These are phyloP conservation scores for Platysteira castanea DNA, from an alignment of 2,113 vertebrate genomes.

Conservation along the genomic window DNA sequence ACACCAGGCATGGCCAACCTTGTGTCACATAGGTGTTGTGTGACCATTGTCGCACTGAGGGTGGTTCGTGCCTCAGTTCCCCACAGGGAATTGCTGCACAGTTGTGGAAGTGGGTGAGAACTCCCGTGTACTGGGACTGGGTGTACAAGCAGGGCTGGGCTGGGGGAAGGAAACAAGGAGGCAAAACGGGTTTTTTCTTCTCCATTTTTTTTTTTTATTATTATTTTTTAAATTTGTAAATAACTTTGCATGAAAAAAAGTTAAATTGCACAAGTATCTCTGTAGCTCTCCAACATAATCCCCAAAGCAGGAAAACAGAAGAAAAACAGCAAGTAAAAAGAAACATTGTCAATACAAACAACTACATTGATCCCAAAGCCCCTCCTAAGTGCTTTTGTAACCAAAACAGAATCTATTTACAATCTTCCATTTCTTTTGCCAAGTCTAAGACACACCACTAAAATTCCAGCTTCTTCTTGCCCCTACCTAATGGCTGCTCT, in stretches of 20 bases:
- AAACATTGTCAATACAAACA: not conserved
- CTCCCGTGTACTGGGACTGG: not conserved
- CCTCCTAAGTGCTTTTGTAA: conserved; percentile 16
- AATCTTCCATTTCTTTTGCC: not conserved
- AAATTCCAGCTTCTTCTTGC: not conserved
- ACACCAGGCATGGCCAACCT: accelerated
- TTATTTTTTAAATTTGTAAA: conserved; percentile 47
- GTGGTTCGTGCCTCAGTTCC: not conserved
- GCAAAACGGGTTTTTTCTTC: not conserved
- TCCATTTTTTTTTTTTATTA: not conserved
- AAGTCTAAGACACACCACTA: not conserved
- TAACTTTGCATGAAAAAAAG: conserved; percentile 68
- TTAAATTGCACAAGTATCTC: conserved; percentile 52
- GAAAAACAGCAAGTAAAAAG: not conserved
- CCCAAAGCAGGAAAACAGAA: not conserved
- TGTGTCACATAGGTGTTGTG: accelerated
- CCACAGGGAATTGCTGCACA: not conserved
- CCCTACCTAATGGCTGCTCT: not conserved
- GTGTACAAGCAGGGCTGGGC: not conserved
- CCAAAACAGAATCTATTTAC: not conserved
- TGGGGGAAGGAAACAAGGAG: not conserved
- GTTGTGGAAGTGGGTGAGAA: accelerated
- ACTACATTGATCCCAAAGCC: not conserved
- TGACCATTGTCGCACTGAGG: not conserved
- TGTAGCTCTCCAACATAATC: conserved; percentile 9